Evolutionary conservation across 2,113 vertebrate species (phyloP).

Genomic region (Festucalex cinctus): DNA sequence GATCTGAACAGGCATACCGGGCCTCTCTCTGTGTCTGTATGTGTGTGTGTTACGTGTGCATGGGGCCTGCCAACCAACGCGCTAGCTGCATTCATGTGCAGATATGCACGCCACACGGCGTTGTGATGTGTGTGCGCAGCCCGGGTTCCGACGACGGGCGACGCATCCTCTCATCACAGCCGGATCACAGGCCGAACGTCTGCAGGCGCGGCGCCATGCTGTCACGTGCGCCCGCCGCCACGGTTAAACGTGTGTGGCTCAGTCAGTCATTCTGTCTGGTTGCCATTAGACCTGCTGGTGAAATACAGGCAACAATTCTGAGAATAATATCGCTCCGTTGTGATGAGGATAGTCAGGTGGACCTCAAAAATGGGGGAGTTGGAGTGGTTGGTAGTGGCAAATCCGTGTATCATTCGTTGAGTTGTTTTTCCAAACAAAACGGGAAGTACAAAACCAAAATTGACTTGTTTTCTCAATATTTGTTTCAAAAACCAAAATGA

Average conservation of each 20-base stretch:
- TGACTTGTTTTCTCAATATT: too few species aligned
- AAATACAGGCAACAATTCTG: neutral
- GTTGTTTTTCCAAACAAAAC: too few species aligned
- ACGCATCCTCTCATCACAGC: slow-evolving; percentile 56
- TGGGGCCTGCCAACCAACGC: slow-evolving; percentile 2
- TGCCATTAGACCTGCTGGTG: slow-evolving; percentile 13
- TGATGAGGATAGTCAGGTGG: too few species aligned
- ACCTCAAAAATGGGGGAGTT: too few species aligned
- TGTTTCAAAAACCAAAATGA: too few species aligned
- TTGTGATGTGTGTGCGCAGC: slow-evolving; percentile 9
- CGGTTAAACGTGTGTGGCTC: slow-evolving; percentile 54
- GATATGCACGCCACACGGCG: slow-evolving; percentile 20
- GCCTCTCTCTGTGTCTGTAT: slow-evolving; percentile 13
- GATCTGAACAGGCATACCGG: slow-evolving; percentile 64
- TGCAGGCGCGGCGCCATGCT: slow-evolving; percentile 46
- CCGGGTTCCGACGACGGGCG: slow-evolving; percentile 43
- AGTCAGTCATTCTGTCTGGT: slow-evolving; percentile 59
- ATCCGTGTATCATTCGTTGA: too few species aligned
- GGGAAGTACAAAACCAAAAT: too few species aligned
- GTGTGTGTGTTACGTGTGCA: neutral
- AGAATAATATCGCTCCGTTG: too few species aligned
- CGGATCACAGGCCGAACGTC: slow-evolving; percentile 52
- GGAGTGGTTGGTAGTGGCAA: too few species aligned
- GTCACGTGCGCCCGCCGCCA: slow-evolving; percentile 34
- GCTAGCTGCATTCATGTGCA: slow-evolving; percentile 38